Percentiles rank a stretch among this genome's conserved stretches.
Conservation (phyloP, 2,888 invertebrate species). For the Lacanobia oleracea region DNA sequence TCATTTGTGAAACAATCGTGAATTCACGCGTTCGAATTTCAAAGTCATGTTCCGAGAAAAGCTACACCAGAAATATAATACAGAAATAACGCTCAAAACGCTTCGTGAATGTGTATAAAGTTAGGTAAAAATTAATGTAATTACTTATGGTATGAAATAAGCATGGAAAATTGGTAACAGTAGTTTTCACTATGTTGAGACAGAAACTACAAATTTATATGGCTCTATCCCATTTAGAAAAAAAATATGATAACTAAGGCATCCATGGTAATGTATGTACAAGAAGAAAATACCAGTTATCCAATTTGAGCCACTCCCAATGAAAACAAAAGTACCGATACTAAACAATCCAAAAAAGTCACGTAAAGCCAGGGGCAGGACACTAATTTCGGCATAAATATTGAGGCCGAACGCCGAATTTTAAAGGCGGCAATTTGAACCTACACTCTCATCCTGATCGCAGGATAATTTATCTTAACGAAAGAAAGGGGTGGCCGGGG, state of each 20-base stretch:
- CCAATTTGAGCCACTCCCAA: conserved; percentile 1
- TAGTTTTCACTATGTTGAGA: background rate
- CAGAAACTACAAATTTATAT: background rate
- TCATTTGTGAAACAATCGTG: background rate
- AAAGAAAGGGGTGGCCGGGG: conserved; percentile 89
- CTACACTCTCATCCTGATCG: conserved; percentile 91
- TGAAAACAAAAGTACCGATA: conserved; percentile 44
- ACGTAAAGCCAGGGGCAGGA: conserved; percentile 71
- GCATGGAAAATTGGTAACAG: no score
- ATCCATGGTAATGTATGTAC: background rate
- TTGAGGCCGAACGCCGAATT: conserved; percentile 88
- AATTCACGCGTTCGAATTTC: background rate
- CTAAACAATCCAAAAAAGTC: conserved; percentile 70
- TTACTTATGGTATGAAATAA: no score
- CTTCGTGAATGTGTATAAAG: no score
- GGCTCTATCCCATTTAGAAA: no score
- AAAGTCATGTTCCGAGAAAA: background rate
- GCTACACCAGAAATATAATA: no score
- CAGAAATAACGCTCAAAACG: no score
- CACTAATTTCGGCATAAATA: conserved; percentile 85
- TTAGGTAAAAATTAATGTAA: no score
- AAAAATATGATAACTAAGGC: no score
- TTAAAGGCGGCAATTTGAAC: conserved; percentile 91
- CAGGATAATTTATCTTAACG: conserved; percentile 91
- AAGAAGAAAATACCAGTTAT: background rate